Percentiles rank a stretch among this genome's conserved stretches.
Conservation (phyloP, 2,797 vertebrate genomes). For the Bovichtus variegatus region DNA sequence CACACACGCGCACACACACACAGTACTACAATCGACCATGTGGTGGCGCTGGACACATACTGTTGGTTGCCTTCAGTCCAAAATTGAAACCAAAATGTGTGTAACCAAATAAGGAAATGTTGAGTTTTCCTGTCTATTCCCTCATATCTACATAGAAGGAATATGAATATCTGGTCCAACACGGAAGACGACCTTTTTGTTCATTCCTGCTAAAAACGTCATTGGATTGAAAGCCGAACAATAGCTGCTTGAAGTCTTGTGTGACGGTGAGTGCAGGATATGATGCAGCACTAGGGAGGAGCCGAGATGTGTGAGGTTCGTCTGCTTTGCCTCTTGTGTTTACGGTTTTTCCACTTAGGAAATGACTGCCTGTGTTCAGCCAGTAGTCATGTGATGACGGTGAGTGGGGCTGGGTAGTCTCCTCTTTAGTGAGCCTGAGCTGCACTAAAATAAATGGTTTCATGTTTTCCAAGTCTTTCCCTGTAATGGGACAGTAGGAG, state of each 20-base stretch:
- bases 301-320: neutral
- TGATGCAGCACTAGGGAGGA: conserved; percentile 1
- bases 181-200: neutral
- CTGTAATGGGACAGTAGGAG: neutral
- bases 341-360: neutral
- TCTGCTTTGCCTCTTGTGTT: neutral
- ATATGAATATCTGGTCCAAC: neutral
- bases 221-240: neutral
- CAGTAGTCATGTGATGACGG: neutral
- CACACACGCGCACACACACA: neutral
- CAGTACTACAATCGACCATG: conserved; percentile 39
- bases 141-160: neutral
- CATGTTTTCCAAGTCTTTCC: neutral
- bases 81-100: conserved; percentile 2
- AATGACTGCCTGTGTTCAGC: neutral
- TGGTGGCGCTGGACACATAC: conserved; percentile 42
- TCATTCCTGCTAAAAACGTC: neutral
- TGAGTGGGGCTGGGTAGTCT: neutral
- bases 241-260: neutral
- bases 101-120: conserved; percentile 45
- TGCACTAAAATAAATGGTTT: neutral
- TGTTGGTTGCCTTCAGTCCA: neutral
- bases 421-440: neutral
- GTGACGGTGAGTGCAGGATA: conserved; percentile 17
- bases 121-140: neutral